A percentile compares a stretch with the other conserved stretches of the same genome.
phyloP scores from a whole-genome alignment of 2,888 invertebrate genomes.

The Aethes cnicana region DNA sequence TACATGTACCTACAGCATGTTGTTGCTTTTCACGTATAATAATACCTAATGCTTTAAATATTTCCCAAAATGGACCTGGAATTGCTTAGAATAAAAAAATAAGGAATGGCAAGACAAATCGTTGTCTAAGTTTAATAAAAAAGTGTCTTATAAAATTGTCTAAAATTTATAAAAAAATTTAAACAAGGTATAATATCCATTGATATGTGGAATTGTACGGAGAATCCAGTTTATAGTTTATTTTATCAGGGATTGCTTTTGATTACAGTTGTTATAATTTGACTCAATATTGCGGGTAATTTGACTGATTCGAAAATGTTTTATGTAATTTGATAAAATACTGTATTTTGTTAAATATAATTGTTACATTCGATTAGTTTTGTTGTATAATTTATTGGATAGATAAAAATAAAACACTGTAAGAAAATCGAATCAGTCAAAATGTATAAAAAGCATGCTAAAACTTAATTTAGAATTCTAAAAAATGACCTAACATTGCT shows the following conservation, averaged over 20 bases:
- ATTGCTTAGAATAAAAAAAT: background rate
- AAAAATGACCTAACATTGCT: conserved; percentile 61
- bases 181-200: conserved; percentile 46
- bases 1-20: too few species aligned
- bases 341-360: conserved; percentile 7
- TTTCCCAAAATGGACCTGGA: background rate
- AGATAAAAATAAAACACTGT: conserved; percentile 1
- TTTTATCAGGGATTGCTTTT: conserved; percentile 51
- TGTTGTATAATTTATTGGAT: background rate
- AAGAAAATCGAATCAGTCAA: conserved; percentile 48
- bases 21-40: too few species aligned
- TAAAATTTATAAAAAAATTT: conserved; percentile 35
- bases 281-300: conserved; percentile 30
- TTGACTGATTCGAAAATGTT: conserved; percentile 36
- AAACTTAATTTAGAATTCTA: conserved; percentile 36
- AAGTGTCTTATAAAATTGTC: background rate
- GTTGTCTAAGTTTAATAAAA: conserved; percentile 13
- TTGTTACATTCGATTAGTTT: background rate
- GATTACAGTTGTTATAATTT: conserved; percentile 41
- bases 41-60: too few species aligned
- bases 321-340: conserved; percentile 23
- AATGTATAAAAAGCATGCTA: conserved; percentile 51
- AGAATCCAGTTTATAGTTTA: conserved; percentile 20
- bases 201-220: conserved; percentile 71
- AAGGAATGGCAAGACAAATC: conserved; percentile 5